Evolutionary conservation across 2,888 invertebrate genomes (phyloP).

Genomic region (Eristalinus sepulchralis): DNA sequence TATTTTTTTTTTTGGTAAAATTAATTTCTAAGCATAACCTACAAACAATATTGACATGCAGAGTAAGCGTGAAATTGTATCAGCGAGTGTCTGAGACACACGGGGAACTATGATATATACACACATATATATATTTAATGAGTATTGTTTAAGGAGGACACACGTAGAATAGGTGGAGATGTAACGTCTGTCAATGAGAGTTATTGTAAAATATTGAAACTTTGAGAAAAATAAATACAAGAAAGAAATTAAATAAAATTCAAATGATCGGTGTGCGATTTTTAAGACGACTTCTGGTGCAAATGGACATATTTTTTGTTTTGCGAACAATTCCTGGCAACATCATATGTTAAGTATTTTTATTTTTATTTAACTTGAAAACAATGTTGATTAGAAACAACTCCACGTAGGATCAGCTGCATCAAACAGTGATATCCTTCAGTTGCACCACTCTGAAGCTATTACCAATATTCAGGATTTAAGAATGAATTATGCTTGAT

Average conservation of each 20-base stretch:
- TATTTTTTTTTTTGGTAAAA: slow-evolving; percentile 16
- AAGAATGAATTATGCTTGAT: no score
- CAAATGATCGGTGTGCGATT: background rate
- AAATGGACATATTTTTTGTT: no score
- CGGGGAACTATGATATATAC: slow-evolving; percentile 7
- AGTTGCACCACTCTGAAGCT: no score
- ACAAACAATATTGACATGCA: slow-evolving; percentile 27
- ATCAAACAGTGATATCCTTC: no score
- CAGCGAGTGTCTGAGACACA: slow-evolving; percentile 52
- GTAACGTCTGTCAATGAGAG: slow-evolving; percentile 44
- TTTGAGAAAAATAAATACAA: slow-evolving; percentile 33
- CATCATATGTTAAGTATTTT: no score
- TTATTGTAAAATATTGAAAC: slow-evolving; percentile 63
- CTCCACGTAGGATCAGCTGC: no score
- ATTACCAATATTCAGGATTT: no score
- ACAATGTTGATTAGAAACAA: no score
- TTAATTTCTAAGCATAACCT: slow-evolving; percentile 22
- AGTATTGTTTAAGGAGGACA: background rate
- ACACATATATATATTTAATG: slow-evolving; percentile 1
- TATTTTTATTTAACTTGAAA: no score
- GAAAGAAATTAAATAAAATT: slow-evolving; percentile 17
- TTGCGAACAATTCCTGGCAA: no score
- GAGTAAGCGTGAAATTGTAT: slow-evolving; percentile 34
- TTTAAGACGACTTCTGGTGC: background rate
- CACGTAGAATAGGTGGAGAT: slow-evolving; percentile 24